These are phyloP conservation scores for Odontothrips loti DNA, from an alignment of 2,888 invertebrate genomes.

Conservation along the genomic window DNA sequence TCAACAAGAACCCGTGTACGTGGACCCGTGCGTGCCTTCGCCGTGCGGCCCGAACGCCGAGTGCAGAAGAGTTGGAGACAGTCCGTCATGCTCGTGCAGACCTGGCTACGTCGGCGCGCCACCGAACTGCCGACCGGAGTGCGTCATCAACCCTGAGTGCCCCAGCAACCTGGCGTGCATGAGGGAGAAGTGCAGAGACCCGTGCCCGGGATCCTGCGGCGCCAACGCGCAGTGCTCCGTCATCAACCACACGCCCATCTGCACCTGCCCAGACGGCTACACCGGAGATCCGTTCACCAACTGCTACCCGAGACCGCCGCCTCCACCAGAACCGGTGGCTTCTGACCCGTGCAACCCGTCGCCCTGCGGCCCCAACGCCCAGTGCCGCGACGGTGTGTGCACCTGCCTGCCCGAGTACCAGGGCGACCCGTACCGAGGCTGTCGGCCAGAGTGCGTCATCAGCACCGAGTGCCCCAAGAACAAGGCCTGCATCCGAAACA, in stretches of 20 bases:
- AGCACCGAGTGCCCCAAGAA: conserved; percentile 66
- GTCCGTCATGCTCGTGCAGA: conserved; percentile 58
- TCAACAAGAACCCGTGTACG: conserved; percentile 43
- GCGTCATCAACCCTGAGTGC: conserved; percentile 61
- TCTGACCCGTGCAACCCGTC: conserved; percentile 46
- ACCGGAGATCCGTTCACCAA: conserved; percentile 48
- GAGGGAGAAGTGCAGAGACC: conserved; percentile 50
- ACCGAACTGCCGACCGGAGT: conserved; percentile 69
- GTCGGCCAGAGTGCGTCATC: conserved; percentile 72
- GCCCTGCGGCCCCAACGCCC: conserved; percentile 57
- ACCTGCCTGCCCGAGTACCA: conserved; percentile 66
- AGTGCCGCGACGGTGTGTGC: conserved; percentile 60
- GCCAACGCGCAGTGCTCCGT: conserved; percentile 50
- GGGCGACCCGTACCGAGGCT: conserved; percentile 69
- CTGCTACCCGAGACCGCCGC: conserved; percentile 41
- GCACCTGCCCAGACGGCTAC: conserved; percentile 55
- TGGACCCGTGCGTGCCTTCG: conserved; percentile 68
- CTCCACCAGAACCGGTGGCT: conserved; percentile 36
- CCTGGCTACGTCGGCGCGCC: conserved; percentile 63
- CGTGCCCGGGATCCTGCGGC: conserved; percentile 51
- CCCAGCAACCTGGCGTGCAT: conserved; percentile 49
- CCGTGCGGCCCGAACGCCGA: conserved; percentile 62
- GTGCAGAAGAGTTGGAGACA: conserved; percentile 11
- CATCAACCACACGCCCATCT: conserved; percentile 69
- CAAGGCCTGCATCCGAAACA: conserved; percentile 67